A percentile compares a stretch with the other conserved stretches of the same genome.
phyloP scores from a whole-genome alignment of 2,888 invertebrate genomes.

The Parascotia fuliginaria region DNA sequence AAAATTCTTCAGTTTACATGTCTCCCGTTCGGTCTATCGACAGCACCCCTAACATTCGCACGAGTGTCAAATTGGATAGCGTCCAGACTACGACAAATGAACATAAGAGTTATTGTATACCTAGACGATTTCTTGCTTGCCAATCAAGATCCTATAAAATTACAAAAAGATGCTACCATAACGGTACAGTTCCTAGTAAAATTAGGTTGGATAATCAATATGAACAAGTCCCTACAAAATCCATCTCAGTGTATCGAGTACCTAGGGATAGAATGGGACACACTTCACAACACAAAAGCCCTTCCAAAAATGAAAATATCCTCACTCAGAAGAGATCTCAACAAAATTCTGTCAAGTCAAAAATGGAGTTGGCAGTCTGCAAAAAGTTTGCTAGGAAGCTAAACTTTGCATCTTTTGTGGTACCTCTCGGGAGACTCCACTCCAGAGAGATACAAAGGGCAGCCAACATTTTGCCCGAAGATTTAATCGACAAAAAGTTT shows the following conservation, averaged over 20 bases:
- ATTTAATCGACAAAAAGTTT: neutral
- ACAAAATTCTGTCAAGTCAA: neutral
- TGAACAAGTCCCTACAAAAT: conserved; percentile 13
- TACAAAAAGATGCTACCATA: conserved; percentile 14
- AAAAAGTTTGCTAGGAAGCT: conserved; percentile 21
- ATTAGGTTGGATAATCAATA: conserved; percentile 22
- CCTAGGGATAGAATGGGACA: conserved; percentile 35
- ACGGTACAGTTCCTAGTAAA: neutral
- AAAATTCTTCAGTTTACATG: conserved; percentile 28
- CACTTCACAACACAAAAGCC: neutral
- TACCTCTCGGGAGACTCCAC: conserved; percentile 19
- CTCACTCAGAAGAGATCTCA: conserved; percentile 3
- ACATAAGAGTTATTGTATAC: conserved; percentile 23
- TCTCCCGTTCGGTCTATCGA: conserved; percentile 33
- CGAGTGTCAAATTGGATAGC: conserved; percentile 32
- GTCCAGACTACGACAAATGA: conserved; percentile 8
- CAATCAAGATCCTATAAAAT: conserved; percentile 14
- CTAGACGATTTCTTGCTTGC: conserved; percentile 28
- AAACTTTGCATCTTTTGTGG: conserved; percentile 29
- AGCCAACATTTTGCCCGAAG: conserved; percentile 6
- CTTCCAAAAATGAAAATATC: neutral
- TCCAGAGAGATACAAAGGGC: conserved; percentile 23
- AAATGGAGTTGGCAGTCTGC: conserved; percentile 28
- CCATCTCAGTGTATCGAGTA: conserved; percentile 23
- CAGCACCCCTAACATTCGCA: conserved; percentile 26